Evolutionary conservation across 2,888 invertebrate genomes (phyloP).

Genomic region (Apodemia mormo): DNA sequence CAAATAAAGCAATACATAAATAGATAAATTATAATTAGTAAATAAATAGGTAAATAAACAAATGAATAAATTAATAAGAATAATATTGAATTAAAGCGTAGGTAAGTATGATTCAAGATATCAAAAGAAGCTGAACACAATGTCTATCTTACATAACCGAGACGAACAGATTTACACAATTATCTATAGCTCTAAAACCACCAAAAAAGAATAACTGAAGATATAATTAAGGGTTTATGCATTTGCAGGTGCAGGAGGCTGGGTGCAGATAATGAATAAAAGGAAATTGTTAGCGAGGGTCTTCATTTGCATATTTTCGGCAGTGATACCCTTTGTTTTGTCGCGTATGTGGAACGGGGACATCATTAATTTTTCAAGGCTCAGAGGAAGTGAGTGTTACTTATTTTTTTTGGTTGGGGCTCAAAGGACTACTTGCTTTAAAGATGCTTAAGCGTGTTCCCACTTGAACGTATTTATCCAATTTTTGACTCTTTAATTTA

Average conservation of each 20-base stretch:
- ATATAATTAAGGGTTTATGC: conserved; percentile 17
- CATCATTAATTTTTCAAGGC: conserved; percentile 68
- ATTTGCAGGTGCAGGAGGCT: conserved; percentile 21
- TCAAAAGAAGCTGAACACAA: not conserved
- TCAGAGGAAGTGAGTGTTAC: conserved; percentile 61
- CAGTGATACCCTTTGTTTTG: conserved; percentile 61
- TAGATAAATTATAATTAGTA: too few species aligned
- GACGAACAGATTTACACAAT: not conserved
- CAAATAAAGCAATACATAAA: too few species aligned
- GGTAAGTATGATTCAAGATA: too few species aligned
- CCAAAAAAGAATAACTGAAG: conserved; percentile 15
- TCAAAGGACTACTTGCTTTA: conserved; percentile 36
- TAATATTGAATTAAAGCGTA: too few species aligned
- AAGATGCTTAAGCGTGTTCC: conserved; percentile 31
- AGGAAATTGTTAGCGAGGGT: conserved; percentile 70
- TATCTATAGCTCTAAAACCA: conserved; percentile 21
- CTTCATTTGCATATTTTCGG: conserved; percentile 68
- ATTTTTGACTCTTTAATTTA: conserved; percentile 17
- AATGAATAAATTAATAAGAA: too few species aligned
- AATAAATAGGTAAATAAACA: too few species aligned
- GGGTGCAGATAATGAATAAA: conserved; percentile 35
- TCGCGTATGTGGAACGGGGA: conserved; percentile 62
- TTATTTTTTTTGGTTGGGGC: conserved; percentile 42
- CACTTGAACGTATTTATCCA: conserved; percentile 23
- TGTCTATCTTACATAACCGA: not conserved